Evolutionary conservation across 2,113 vertebrate genomes (phyloP).

Genomic region (Alethe diademata): DNA sequence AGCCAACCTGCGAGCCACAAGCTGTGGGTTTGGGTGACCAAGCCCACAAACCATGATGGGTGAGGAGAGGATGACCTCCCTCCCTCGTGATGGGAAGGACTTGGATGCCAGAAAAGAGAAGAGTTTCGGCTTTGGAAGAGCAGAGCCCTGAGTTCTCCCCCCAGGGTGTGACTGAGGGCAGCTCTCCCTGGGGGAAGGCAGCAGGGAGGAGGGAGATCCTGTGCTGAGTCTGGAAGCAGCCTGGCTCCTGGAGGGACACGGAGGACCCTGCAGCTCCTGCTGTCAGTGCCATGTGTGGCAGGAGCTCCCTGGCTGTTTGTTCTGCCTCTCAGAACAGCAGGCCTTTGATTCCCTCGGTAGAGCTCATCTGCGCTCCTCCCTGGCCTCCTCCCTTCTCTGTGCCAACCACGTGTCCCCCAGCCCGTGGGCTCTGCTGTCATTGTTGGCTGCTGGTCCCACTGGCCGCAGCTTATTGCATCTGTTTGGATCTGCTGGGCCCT

Average conservation of each 20-base stretch:
- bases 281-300: not conserved
- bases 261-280: not conserved
- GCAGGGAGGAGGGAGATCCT: not conserved
- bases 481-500: conserved; percentile 24
- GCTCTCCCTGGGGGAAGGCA: not conserved
- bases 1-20: not conserved
- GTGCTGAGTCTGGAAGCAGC: not conserved
- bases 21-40: not conserved
- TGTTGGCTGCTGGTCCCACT: conserved; percentile 54
- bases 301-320: not conserved
- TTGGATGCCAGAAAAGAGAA: not conserved
- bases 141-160: not conserved
- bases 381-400: conserved; percentile 23
- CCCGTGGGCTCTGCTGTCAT: conserved; percentile 10
- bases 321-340: not conserved
- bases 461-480: conserved; percentile 33
- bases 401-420: conserved; percentile 37
- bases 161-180: accelerated
- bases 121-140: not conserved
- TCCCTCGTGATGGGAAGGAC: not conserved
- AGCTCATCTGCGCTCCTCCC: conserved; percentile 35
- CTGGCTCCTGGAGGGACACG: not conserved
- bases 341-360: conserved; percentile 24
- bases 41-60: accelerated
- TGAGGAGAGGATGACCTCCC: not conserved